Base-by-base conservation (phyloP, 2,113 vertebrate species). In the Rattus rattus region DNA sequence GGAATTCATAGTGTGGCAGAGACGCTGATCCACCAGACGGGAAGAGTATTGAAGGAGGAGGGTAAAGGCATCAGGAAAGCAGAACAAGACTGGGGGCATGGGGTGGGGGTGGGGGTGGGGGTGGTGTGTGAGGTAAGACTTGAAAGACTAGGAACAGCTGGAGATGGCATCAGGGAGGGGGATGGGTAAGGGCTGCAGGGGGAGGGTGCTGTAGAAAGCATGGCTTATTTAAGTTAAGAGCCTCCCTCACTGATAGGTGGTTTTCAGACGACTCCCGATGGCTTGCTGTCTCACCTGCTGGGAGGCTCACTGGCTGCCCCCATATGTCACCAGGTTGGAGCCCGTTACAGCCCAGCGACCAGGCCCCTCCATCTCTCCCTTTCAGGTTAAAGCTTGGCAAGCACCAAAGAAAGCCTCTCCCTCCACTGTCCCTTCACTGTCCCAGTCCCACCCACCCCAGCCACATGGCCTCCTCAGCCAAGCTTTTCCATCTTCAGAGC, bases 301-400 rank as follows among this genome's bases (percentile, higher is more conserved):
- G 30, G 47, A 56, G 92, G 13, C 28, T 69, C 26, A 14, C 49
- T 16, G 24, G 30, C 26, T 49, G 59, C 16, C 70, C 47, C 70
- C 43, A 11, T 3, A 47, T 52, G 30, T 94, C 76, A 63, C 92
- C 56, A 24, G 93, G 43, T 49, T 86, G 56, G 89, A 86, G 77
- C 93, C 97, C 94, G 43, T 84, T 94, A 81, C 59, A 87, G 91
- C 90, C 91, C 43, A 28, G n/a, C 83, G 89, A n/a, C 83, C 70
- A 90, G 83, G 49, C 88, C 92, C 92, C 52, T 97, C 86, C 73
- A 14, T 93, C 76, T 89, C 90, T 90, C 87, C 75, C 93, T 94
- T 92, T 84, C 84, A 95, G 91, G 96, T 95, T 92, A 95, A 90
- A 86, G 67, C 65, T 94, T 97, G 88, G 93, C 88, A 97, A 92